Evolutionary conservation across 2,113 vertebrate species (phyloP).

Genomic region (Pitta sordida): DNA sequence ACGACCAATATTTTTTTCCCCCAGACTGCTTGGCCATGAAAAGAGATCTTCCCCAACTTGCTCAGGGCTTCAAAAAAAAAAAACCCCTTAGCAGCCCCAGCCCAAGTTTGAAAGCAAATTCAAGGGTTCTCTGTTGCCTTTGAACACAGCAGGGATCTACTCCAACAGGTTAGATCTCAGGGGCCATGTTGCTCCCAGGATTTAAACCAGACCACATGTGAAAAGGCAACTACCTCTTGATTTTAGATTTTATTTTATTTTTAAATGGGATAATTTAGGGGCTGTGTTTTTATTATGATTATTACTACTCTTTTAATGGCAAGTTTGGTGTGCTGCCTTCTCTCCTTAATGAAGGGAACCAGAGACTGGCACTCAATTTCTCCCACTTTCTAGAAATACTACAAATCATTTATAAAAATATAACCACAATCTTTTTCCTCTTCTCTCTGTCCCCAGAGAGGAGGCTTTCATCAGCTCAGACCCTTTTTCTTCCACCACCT

Average conservation of each 20-base stretch:
- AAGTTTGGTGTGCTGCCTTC: constrained; percentile 54
- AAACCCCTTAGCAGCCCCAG: background rate
- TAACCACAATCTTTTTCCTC: background rate
- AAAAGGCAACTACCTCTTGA: constrained; percentile 68
- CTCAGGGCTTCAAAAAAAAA: background rate
- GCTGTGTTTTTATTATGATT: background rate
- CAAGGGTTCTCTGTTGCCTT: constrained; percentile 15
- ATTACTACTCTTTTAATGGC: constrained; percentile 44
- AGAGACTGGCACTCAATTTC: constrained; percentile 31
- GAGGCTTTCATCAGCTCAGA: background rate
- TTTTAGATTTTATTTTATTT: constrained; percentile 41
- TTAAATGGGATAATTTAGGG: constrained; percentile 67
- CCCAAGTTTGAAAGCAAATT: background rate
- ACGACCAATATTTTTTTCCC: background rate
- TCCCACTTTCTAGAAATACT: constrained; percentile 58
- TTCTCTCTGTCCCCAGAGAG: background rate
- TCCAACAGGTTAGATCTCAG: constrained; percentile 64
- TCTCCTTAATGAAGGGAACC: constrained; percentile 56
- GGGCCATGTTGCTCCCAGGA: constrained; percentile 61
- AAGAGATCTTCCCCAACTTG: background rate
- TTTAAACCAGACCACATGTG: constrained; percentile 74
- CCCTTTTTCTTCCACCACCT: background rate
- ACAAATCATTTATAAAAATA: constrained; percentile 47
- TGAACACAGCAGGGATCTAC: constrained; percentile 70
- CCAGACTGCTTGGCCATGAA: background rate